Conservation (phyloP, 2,113 vertebrate species). For the Elephantulus edwardii region DNA sequence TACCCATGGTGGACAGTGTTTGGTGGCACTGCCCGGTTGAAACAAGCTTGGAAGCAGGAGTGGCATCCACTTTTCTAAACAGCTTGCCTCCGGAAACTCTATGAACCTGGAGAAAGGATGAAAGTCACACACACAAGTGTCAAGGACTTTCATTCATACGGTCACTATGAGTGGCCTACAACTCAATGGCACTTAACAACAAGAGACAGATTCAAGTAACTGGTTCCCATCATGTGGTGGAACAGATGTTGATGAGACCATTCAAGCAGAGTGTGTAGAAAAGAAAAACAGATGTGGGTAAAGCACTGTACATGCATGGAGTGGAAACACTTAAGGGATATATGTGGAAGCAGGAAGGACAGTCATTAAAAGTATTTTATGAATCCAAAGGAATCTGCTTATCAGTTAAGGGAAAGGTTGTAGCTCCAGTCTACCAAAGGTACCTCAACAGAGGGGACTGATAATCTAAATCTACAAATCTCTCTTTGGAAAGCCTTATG, state of each 20-base stretch:
- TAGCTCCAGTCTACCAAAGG: background rate
- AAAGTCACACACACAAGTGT: no score
- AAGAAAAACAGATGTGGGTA: background rate
- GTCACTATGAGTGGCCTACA: no score
- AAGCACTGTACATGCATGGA: no score
- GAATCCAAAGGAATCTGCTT: background rate
- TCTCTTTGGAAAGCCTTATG: background rate
- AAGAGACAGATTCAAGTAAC: background rate
- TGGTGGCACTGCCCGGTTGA: no score
- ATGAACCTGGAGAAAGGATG: no score
- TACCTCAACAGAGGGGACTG: background rate
- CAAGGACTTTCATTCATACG: no score
- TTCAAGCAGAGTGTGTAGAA: background rate
- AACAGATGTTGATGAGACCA: background rate
- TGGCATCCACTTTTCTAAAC: no score
- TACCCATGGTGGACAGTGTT: no score
- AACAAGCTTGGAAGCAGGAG: no score
- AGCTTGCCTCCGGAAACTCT: no score
- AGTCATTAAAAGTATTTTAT: background rate
- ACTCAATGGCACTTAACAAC: no score
- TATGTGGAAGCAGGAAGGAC: background rate
- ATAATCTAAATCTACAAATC: background rate
- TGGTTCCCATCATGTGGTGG: accelerated
- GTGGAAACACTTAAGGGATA: background rate
- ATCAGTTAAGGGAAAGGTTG: background rate